Conservation (phyloP, 2,113 vertebrate species). For the Myotis lucifugus region DNA sequence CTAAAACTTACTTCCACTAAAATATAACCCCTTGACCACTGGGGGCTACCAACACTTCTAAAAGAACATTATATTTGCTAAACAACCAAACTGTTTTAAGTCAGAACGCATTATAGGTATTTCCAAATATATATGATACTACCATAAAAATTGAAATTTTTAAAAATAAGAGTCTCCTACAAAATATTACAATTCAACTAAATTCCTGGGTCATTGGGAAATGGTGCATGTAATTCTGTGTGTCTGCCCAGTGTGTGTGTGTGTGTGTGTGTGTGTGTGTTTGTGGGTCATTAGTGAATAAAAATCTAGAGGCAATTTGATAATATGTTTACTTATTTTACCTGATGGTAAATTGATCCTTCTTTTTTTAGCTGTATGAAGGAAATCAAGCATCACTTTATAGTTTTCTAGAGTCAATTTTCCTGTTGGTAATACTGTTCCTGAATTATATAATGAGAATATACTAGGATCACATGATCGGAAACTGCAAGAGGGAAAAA, state of each 20-base stretch:
- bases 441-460: constrained; percentile 91
- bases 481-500: constrained; percentile 85
- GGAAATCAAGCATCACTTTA: constrained; percentile 65
- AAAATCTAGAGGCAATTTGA: not conserved
- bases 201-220: constrained; percentile 4
- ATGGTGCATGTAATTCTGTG: not conserved
- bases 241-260: not conserved
- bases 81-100: not conserved
- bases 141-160: not conserved
- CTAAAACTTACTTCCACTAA: not conserved
- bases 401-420: constrained; percentile 69
- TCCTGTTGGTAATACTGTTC: constrained; percentile 86
- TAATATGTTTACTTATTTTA: constrained; percentile 54
- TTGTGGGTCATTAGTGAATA: not conserved
- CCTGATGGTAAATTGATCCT: constrained; percentile 60
- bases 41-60: not conserved
- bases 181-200: constrained; percentile 36
- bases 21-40: not conserved
- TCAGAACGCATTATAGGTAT: not conserved
- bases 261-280: not conserved
- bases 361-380: constrained; percentile 53
- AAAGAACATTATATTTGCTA: not conserved
- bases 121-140: not conserved
- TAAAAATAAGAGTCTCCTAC: not conserved
- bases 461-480: constrained; percentile 86